Evolutionary conservation across 2,888 invertebrate species (phyloP), one percentile per base, ranked within the genome.

Genomic region (Spodoptera picta): DNA sequence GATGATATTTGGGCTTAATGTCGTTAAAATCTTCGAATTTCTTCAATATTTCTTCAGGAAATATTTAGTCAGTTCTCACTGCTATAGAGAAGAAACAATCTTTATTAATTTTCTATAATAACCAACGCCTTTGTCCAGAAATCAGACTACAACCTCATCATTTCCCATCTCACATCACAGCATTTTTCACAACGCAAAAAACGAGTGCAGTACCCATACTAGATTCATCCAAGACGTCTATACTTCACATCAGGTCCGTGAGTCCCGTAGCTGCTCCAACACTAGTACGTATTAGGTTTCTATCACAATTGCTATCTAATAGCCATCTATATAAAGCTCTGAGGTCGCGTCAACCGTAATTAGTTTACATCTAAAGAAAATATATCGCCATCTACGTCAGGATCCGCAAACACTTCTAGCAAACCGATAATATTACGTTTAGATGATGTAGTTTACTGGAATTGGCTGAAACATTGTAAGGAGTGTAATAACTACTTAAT

Each of bases 341-440:
- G 60, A 57, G 71, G 69, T 60, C 70, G 60, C 44, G 53, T 24
- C 60, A 48, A 24, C 68, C 66, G 79, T 83, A 89, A 90, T 90
- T 90, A 90, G 84, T 79, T 83, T 83, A 84, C 83, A 65, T 36
- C 60, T 69, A 80, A 83, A 86, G 84, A 88, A 87, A 88, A 86
- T 85, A 86, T 87, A 88, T 86, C 85, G 77, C 87, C 86, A 73
- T 83, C 83, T 87, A 81, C 69, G 90, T 83, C 83, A 80, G 88
- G 87, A 89, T 92, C 91, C 91, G 91, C 82, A 79, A 88, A 79
- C 84, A 79, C 83, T 92, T 92, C 91, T 74, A 89, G 88, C 82
- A 77, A 90, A 83, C 82, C 72, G 79, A 83, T 89, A 85, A 87
- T 87, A 78, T 83, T 83, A 78, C 69, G 66, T 56, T 61, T 57